Evolutionary conservation across 2,113 vertebrate species (phyloP).

Genomic region (Chaetodon trifascialis): DNA sequence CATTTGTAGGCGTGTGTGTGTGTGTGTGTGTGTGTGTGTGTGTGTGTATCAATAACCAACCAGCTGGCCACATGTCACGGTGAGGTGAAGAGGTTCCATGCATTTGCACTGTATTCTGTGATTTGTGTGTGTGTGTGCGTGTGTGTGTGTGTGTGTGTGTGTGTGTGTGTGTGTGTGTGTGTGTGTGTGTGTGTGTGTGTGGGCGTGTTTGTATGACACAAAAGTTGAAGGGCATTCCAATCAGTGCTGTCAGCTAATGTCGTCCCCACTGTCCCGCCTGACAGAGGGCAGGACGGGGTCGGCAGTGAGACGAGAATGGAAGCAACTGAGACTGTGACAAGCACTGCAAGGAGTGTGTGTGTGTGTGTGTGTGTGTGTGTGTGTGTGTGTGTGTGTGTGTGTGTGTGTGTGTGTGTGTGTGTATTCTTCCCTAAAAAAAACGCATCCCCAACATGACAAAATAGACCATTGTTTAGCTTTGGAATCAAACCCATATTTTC

Average conservation of each 20-base stretch:
- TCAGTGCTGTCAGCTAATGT: conserved; percentile 57
- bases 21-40: conserved; percentile 10
- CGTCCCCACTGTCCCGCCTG: conserved; percentile 38
- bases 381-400: not conserved
- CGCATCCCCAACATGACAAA: not conserved
- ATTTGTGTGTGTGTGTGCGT: not conserved
- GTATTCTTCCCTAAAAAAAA: not conserved
- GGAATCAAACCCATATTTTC: not conserved
- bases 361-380: not conserved
- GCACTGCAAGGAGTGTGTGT: not conserved
- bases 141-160: conserved; percentile 17
- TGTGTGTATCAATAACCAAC: not conserved
- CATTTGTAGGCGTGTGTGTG: not conserved
- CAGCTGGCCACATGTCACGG: not conserved
- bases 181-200: conserved; percentile 9
- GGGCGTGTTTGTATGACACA: conserved; percentile 7
- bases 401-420: not conserved
- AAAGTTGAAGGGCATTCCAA: conserved; percentile 54
- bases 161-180: conserved; percentile 8
- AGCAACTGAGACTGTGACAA: conserved; percentile 33
- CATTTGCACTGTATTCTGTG: not conserved
- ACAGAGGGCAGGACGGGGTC: conserved; percentile 42
- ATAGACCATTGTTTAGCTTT: not conserved
- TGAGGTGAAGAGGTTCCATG: not conserved
- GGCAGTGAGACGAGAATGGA: conserved; percentile 11